These are phyloP conservation scores for Misgurnus mizolepis DNA, from an alignment of 2,113 vertebrate genomes.

Conservation along the genomic window DNA sequence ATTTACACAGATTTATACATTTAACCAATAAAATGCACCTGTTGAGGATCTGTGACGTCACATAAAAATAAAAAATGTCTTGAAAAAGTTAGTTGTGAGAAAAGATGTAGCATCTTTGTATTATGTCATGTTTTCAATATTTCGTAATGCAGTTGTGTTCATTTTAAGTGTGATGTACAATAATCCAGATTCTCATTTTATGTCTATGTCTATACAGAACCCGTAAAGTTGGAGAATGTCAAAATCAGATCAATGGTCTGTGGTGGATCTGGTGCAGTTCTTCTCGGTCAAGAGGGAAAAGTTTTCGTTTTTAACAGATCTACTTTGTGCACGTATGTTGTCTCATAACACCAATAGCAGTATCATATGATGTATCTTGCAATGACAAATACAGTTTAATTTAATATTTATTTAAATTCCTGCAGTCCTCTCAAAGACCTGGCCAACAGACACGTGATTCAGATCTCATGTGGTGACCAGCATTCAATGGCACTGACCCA, in stretches of 20 bases:
- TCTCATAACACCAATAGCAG: neutral
- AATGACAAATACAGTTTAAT: neutral
- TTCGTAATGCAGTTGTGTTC: too few relatives aligned
- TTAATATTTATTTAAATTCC: neutral
- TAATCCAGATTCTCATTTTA: neutral
- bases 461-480: slow-evolving; percentile 49
- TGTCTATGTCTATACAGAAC: slow-evolving; percentile 17
- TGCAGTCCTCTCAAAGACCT: slow-evolving; percentile 30
- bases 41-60: too few relatives aligned
- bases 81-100: too few relatives aligned
- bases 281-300: slow-evolving; percentile 33
- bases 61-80: too few relatives aligned
- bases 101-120: too few relatives aligned
- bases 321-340: slow-evolving; percentile 2
- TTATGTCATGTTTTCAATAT: too few relatives aligned
- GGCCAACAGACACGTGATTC: slow-evolving; percentile 29
- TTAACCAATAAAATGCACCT: too few relatives aligned
- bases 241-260: slow-evolving; percentile 40
- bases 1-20: too few relatives aligned
- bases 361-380: neutral
- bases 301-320: slow-evolving; percentile 1
- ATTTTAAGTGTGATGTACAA: neutral
- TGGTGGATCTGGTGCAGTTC: slow-evolving; percentile 27
- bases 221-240: slow-evolving; percentile 3
- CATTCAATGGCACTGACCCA: slow-evolving; percentile 42